Evolutionary conservation across 2,888 invertebrate genomes (phyloP).

Genomic region (Tribolium freemani): DNA sequence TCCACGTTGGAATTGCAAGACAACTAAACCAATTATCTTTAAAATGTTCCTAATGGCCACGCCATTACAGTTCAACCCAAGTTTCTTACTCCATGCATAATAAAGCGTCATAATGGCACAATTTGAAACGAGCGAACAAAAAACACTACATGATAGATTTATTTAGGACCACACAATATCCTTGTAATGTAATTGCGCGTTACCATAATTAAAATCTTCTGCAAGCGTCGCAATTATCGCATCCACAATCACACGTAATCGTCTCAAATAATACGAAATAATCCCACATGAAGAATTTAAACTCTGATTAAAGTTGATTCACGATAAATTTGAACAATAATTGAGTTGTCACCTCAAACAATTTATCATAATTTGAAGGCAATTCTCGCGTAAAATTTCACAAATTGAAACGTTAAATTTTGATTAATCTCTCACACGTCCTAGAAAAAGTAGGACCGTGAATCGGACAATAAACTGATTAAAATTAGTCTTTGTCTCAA

Average conservation of each 20-base stretch:
- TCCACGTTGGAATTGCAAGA: neutral
- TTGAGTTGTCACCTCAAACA: slow-evolving; percentile 33
- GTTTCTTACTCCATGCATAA: slow-evolving; percentile 20
- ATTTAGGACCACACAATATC: neutral
- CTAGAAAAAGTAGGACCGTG: neutral
- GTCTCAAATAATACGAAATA: slow-evolving; percentile 15
- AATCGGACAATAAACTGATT: neutral
- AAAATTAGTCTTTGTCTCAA: neutral
- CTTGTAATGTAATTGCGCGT: neutral
- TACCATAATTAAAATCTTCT: neutral
- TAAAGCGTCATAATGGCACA: slow-evolving; percentile 18
- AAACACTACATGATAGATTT: slow-evolving; percentile 14
- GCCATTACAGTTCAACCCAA: slow-evolving; percentile 15
- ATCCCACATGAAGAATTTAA: neutral
- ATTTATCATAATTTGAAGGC: slow-evolving; percentile 15
- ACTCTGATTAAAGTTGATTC: neutral
- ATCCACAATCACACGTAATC: slow-evolving; percentile 25
- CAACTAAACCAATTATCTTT: slow-evolving; percentile 16
- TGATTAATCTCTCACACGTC: neutral
- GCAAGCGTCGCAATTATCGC: slow-evolving; percentile 15
- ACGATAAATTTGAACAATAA: slow-evolving; percentile 23
- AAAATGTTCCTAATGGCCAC: slow-evolving; percentile 23
- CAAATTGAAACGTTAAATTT: neutral
- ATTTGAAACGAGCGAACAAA: slow-evolving; percentile 13
- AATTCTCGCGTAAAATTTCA: neutral